These are phyloP conservation scores for Columba livia DNA, from an alignment of 2,113 vertebrate genomes.

Conservation along the genomic window DNA sequence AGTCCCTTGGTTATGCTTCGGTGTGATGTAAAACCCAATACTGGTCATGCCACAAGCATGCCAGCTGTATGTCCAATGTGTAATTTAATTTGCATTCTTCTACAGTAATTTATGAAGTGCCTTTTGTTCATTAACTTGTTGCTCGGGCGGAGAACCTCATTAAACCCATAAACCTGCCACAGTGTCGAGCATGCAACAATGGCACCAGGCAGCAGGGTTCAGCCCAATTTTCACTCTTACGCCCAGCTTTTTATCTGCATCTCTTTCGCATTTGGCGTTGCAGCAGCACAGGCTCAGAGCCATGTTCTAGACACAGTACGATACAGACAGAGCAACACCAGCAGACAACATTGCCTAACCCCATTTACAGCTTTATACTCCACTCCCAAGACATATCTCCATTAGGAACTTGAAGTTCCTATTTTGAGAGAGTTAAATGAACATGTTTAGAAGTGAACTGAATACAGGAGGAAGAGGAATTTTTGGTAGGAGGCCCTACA, in stretches of 20 bases:
- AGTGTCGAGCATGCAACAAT: background rate
- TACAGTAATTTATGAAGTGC: background rate
- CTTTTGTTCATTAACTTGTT: slow-evolving; percentile 2
- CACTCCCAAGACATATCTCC: background rate
- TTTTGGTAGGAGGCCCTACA: background rate
- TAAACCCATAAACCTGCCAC: background rate
- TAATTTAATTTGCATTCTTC: background rate
- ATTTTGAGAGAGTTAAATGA: background rate
- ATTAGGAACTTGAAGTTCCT: background rate
- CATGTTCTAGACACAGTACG: background rate
- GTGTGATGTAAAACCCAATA: background rate
- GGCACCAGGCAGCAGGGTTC: background rate
- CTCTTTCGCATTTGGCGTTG: background rate
- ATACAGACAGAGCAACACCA: background rate
- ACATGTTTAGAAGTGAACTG: background rate
- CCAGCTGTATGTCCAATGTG: background rate
- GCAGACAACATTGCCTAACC: background rate
- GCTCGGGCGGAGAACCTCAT: background rate
- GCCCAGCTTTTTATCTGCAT: background rate
- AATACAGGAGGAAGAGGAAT: background rate
- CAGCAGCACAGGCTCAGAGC: background rate
- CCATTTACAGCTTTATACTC: background rate
- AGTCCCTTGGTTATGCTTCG: background rate
- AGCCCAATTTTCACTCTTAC: background rate
- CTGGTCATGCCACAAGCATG: background rate